Conservation (phyloP, 2,113 vertebrate genomes). For the Misgurnus mizolepis region DNA sequence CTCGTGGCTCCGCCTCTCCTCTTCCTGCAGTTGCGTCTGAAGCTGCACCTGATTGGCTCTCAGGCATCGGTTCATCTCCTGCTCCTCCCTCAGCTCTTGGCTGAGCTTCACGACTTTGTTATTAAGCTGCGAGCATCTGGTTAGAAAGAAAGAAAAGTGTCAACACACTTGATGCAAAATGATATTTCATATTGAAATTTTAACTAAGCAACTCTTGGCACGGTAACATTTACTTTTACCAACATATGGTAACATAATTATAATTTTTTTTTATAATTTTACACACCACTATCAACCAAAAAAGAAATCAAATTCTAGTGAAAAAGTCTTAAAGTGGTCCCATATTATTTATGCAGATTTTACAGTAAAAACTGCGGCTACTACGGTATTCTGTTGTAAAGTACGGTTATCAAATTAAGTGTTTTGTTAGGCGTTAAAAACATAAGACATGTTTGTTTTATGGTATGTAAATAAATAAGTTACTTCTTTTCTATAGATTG, state of each 20-base stretch:
- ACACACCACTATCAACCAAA: too few relatives aligned
- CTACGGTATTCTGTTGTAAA: too few relatives aligned
- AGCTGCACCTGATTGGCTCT: conserved; percentile 89
- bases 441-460: too few relatives aligned
- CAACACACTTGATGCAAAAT: neutral
- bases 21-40: conserved; percentile 86
- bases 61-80: conserved; percentile 95
- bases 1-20: conserved; percentile 82
- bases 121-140: conserved; percentile 87
- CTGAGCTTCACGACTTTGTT: conserved; percentile 73
- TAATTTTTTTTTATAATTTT: too few relatives aligned
- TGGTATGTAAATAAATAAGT: conserved; percentile 4
- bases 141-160: neutral
- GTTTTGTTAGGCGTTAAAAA: too few relatives aligned
- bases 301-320: too few relatives aligned
- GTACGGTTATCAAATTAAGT: too few relatives aligned
- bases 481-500: conserved; percentile 94
- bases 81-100: conserved; percentile 92
- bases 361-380: too few relatives aligned
- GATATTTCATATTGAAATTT: neutral
- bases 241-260: too few relatives aligned
- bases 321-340: too few relatives aligned
- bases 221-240: too few relatives aligned
- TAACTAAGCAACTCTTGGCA: neutral
- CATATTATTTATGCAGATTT: too few relatives aligned